phyloP scores from a whole-genome alignment of 2,113 vertebrate genomes.

The Okapia johnstoni region DNA sequence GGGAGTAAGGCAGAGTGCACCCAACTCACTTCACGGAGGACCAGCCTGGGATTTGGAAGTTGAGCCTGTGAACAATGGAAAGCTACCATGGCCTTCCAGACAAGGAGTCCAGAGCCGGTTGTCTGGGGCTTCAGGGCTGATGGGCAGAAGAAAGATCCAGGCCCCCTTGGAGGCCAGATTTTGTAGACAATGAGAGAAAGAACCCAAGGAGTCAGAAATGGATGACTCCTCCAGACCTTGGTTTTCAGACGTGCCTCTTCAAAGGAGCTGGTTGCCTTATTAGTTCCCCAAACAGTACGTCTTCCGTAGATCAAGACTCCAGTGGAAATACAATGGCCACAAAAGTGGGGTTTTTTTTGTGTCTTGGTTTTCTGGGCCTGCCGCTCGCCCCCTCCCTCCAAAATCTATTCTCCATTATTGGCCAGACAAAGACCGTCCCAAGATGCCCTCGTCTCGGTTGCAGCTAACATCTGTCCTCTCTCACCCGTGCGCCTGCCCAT shows the following conservation, averaged over 20 bases:
- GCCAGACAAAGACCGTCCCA: constrained; percentile 67
- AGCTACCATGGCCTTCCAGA: not conserved
- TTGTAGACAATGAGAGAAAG: not conserved
- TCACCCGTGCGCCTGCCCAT: constrained; percentile 52
- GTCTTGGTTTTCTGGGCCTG: constrained; percentile 60
- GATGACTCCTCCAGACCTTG: not conserved
- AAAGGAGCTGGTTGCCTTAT: constrained; percentile 31
- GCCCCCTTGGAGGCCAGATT: not conserved
- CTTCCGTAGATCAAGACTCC: constrained; percentile 54
- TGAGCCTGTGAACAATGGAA: not conserved
- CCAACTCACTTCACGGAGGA: not conserved
- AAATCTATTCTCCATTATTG: constrained; percentile 53
- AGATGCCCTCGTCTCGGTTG: constrained; percentile 20
- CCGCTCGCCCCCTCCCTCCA: not conserved
- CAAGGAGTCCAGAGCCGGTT: not conserved
- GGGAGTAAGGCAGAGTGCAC: not conserved
- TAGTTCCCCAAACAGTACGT: constrained; percentile 48
- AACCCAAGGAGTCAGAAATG: not conserved
- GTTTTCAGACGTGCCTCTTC: constrained; percentile 4
- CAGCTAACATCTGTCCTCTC: constrained; percentile 48
- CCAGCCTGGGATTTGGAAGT: not conserved
- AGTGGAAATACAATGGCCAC: constrained; percentile 64
- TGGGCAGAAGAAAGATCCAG: not conserved
- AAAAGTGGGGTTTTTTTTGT: constrained; percentile 61
- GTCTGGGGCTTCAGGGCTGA: not conserved